These are phyloP conservation scores for Conus ventricosus DNA, from an alignment of 1,140 invertebrate species.

Conservation along the genomic window DNA sequence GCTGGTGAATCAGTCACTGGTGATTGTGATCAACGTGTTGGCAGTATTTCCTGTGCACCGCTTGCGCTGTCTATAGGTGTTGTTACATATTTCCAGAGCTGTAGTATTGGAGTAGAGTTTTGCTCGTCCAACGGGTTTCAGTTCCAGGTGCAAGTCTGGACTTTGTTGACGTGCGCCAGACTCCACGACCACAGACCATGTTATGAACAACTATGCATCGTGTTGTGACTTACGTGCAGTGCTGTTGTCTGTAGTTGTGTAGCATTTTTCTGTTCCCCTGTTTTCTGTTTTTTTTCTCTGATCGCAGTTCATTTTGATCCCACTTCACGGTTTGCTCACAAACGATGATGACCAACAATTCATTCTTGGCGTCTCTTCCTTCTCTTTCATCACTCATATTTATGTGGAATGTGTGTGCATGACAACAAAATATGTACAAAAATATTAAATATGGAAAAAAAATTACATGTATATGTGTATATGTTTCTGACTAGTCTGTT, in stretches of 20 bases:
- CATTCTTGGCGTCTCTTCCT: background rate
- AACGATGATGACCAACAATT: background rate
- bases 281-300: background rate
- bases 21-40: too few relatives aligned
- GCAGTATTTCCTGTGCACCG: too few relatives aligned
- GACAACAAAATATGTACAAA: background rate
- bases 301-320: background rate
- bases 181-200: background rate
- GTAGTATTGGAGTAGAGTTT: too few relatives aligned
- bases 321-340: background rate
- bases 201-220: slow-evolving; percentile 2
- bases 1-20: too few relatives aligned
- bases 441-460: background rate
- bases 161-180: too few relatives aligned
- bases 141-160: too few relatives aligned
- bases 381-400: background rate
- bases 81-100: too few relatives aligned
- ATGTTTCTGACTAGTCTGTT: too few relatives aligned
- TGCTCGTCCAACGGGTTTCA: too few relatives aligned
- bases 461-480: too few relatives aligned
- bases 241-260: background rate
- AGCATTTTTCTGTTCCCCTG: background rate
- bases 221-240: background rate
- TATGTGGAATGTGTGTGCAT: too few relatives aligned
- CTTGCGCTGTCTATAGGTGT: too few relatives aligned